phyloP scores from a whole-genome alignment of 2,797 vertebrate species.

The Fratercula arctica region DNA sequence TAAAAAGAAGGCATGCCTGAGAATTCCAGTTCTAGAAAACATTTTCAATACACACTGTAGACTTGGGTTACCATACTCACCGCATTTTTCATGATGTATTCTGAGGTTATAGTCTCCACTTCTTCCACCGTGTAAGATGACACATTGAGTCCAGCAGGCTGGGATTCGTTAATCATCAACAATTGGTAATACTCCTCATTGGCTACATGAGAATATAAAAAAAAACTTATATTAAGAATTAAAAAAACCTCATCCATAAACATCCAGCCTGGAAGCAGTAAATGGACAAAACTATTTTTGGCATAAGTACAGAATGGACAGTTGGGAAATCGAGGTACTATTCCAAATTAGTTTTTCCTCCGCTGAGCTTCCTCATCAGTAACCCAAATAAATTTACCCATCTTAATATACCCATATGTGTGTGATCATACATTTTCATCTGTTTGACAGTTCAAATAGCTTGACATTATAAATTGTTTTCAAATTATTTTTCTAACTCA shows the following conservation, averaged over 20 bases:
- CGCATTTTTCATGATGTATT: slow-evolving; percentile 89
- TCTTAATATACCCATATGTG: background rate
- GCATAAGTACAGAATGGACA: background rate
- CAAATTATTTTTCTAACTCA: background rate
- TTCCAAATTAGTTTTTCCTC: background rate
- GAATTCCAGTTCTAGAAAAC: background rate
- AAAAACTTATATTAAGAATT: background rate
- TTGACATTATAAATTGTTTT: background rate
- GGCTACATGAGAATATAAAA: slow-evolving; percentile 75
- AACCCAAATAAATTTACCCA: background rate
- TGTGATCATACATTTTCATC: background rate
- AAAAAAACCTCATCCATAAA: background rate
- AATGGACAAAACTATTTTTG: background rate
- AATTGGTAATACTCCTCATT: slow-evolving; percentile 95
- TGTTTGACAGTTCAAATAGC: background rate
- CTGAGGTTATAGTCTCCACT: slow-evolving; percentile 88
- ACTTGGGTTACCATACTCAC: slow-evolving; percentile 75
- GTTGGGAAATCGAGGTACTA: background rate
- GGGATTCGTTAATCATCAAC: slow-evolving; percentile 87
- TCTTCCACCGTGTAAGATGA: slow-evolving; percentile 90
- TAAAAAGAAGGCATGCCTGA: background rate
- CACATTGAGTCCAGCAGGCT: slow-evolving; percentile 81
- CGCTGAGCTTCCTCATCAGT: background rate
- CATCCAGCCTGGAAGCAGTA: background rate
- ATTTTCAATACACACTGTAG: background rate